phyloP scores from a whole-genome alignment of 2,888 invertebrate species.

The Dasypolia templi region DNA sequence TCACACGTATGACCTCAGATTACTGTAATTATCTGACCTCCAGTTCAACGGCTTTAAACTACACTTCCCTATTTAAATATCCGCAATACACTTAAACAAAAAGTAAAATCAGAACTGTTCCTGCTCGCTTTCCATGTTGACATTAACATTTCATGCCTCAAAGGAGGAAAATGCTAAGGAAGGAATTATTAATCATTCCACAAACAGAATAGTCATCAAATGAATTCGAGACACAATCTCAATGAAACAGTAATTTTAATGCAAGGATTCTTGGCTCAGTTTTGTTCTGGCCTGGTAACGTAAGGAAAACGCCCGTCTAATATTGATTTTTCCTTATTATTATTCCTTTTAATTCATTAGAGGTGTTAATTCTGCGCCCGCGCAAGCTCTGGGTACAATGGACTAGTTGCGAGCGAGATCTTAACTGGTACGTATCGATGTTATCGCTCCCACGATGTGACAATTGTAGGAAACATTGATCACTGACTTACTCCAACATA shows the following conservation, averaged over 20 bases:
- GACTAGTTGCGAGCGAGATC: conserved; percentile 61
- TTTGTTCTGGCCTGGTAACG: conserved; percentile 7
- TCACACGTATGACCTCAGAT: conserved; percentile 38
- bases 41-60: conserved; percentile 20
- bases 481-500: conserved; percentile 63
- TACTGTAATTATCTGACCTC: conserved; percentile 45
- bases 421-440: conserved; percentile 65
- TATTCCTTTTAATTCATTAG: conserved; percentile 10
- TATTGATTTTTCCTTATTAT: conserved; percentile 49
- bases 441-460: conserved; percentile 62
- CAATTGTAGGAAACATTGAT: conserved; percentile 70
- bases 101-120: conserved; percentile 4
- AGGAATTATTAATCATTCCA: conserved; percentile 39
- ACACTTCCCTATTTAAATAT: conserved; percentile 20
- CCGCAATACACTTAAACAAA: neutral
- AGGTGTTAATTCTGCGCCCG: conserved; percentile 59
- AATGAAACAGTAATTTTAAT: conserved; percentile 26
- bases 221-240: conserved; percentile 10
- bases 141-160: conserved; percentile 44
- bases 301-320: conserved; percentile 37
- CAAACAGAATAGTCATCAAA: conserved; percentile 22
- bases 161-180: conserved; percentile 37
- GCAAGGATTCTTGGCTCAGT: conserved; percentile 15
- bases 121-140: conserved; percentile 22
- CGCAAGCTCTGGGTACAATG: conserved; percentile 63